Evolutionary conservation across 2,888 invertebrate species (phyloP).

Genomic region (Idaea aversata): DNA sequence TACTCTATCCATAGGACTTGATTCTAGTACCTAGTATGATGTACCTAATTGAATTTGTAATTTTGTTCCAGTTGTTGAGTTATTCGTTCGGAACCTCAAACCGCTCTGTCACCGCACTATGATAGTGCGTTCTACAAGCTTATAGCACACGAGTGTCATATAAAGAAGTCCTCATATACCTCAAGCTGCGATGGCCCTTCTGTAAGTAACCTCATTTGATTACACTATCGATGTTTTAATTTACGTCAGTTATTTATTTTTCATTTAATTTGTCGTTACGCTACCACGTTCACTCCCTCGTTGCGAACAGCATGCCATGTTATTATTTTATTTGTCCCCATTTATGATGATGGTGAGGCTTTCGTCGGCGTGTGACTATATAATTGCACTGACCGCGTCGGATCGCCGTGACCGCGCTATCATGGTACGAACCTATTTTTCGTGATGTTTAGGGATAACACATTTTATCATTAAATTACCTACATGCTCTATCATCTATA

Average conservation of each 20-base stretch:
- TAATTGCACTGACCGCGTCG: constrained; percentile 76
- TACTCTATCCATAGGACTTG: background rate
- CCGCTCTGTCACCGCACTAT: constrained; percentile 66
- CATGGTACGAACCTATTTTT: constrained; percentile 75
- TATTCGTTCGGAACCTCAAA: constrained; percentile 48
- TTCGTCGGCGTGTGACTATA: constrained; percentile 79
- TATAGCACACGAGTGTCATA: constrained; percentile 56
- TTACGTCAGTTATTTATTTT: constrained; percentile 59
- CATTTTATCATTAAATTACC: constrained; percentile 1
- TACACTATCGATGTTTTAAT: constrained; percentile 66
- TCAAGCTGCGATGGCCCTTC: constrained; percentile 60
- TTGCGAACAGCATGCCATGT: constrained; percentile 79
- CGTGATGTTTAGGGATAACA: constrained; percentile 18
- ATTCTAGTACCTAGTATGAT: no score
- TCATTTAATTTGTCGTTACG: constrained; percentile 70
- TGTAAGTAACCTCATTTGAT: constrained; percentile 71
- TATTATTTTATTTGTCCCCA: constrained; percentile 72
- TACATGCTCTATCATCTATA: background rate
- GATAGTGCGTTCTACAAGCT: constrained; percentile 67
- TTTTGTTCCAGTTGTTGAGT: constrained; percentile 75
- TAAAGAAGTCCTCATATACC: constrained; percentile 51
- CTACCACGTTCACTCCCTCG: constrained; percentile 79
- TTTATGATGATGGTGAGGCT: constrained; percentile 78
- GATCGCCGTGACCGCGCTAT: constrained; percentile 70
- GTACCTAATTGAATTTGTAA: constrained; percentile 20